Percentiles rank a stretch among this genome's conserved stretches.
phyloP scores from a whole-genome alignment of 2,888 invertebrate genomes.

The Iphiclides podalirius region DNA sequence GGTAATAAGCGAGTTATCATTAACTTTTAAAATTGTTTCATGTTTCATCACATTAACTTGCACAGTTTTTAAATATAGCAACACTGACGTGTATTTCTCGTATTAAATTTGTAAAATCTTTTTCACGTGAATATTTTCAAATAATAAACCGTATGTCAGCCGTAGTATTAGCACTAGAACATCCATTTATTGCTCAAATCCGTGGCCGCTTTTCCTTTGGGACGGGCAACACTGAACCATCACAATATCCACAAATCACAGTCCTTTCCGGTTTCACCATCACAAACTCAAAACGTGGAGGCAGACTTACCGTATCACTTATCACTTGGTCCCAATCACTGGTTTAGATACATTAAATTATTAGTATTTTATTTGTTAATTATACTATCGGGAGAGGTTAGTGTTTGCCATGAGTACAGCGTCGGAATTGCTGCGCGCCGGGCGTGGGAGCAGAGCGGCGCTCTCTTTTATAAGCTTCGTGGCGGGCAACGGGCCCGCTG shows the following conservation, averaged over 20 bases:
- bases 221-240: slow-evolving; percentile 60
- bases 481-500: slow-evolving; percentile 62
- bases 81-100: slow-evolving; percentile 50
- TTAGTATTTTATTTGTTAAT: slow-evolving; percentile 46
- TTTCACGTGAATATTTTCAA: slow-evolving; percentile 20
- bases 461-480: slow-evolving; percentile 77
- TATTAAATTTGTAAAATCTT: slow-evolving; percentile 25
- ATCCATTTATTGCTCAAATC: slow-evolving; percentile 49
- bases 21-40: too few relatives aligned
- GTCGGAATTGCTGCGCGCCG: slow-evolving; percentile 69
- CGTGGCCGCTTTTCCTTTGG: slow-evolving; percentile 40
- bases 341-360: slow-evolving; percentile 46
- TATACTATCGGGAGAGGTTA: slow-evolving; percentile 69
- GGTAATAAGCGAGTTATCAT: too few relatives aligned
- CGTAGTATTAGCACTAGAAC: slow-evolving; percentile 34
- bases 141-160: slow-evolving; percentile 35
- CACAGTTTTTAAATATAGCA: too few relatives aligned
- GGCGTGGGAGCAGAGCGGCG: slow-evolving; percentile 64
- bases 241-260: slow-evolving; percentile 68
- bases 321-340: slow-evolving; percentile 75
- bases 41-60: too few relatives aligned
- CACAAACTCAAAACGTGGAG: slow-evolving; percentile 39
- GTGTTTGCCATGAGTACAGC: slow-evolving; percentile 78
- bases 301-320: slow-evolving; percentile 77
- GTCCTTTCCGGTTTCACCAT: slow-evolving; percentile 57